These are phyloP conservation scores for Mastacembelus armatus DNA, from an alignment of 2,797 vertebrate species.

Conservation along the genomic window DNA sequence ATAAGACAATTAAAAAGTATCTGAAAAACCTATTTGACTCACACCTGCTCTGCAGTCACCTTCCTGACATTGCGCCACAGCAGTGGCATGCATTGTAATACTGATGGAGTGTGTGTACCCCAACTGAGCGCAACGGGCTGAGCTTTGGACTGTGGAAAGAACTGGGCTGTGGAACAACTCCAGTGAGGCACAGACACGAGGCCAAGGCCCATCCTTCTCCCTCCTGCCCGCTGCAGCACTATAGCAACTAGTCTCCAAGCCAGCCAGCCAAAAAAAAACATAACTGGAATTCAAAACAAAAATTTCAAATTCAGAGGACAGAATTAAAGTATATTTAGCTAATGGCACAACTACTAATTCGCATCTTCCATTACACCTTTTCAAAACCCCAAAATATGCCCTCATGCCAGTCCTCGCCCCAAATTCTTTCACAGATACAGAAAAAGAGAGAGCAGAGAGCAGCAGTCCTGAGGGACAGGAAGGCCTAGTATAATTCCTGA, in stretches of 20 bases:
- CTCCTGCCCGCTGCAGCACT: conserved; percentile 21
- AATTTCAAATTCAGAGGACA: conserved; percentile 34
- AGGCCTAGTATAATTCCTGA: conserved; percentile 73
- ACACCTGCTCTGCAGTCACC: conserved; percentile 48
- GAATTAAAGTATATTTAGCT: conserved; percentile 44
- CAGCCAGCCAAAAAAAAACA: conserved; percentile 15
- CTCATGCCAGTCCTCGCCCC: background rate
- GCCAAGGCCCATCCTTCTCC: conserved; percentile 1
- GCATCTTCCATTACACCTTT: conserved; percentile 29
- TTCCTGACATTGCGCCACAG: conserved; percentile 62
- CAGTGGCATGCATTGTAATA: conserved; percentile 51
- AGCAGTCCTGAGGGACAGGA: conserved; percentile 63
- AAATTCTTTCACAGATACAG: conserved; percentile 34
- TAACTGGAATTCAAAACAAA: conserved; percentile 30
- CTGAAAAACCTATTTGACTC: conserved; percentile 12
- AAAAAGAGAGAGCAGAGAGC: conserved; percentile 23
- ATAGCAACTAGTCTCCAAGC: conserved; percentile 2
- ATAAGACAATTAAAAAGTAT: background rate
- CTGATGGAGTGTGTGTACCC: conserved; percentile 54
- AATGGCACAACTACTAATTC: conserved; percentile 26
- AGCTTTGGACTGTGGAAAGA: conserved; percentile 59
- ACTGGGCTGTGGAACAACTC: conserved; percentile 40
- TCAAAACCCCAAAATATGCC: conserved; percentile 41
- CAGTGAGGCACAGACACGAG: conserved; percentile 24
- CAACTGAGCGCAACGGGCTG: conserved; percentile 41